Conservation (phyloP, 1,140 invertebrate genomes). For the Telenomus remus region DNA sequence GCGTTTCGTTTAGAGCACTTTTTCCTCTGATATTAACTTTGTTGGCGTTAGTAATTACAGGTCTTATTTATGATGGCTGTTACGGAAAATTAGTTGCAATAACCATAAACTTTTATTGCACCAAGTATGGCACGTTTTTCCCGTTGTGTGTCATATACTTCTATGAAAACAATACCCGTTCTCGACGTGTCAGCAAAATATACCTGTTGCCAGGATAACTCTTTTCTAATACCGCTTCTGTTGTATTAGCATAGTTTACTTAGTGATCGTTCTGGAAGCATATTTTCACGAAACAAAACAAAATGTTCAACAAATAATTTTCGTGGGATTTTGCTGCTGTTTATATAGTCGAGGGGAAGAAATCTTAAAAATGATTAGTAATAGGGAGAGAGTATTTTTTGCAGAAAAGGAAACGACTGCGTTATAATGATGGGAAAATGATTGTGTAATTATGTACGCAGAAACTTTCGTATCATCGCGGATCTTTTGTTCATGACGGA, state of each 20-base stretch:
- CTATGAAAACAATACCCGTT: conserved; percentile 19
- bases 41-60: conserved; percentile 14
- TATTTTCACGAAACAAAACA: too few relatives aligned
- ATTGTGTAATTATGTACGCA: background rate
- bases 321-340: too few relatives aligned
- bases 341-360: too few relatives aligned
- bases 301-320: too few relatives aligned
- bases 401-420: background rate
- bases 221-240: background rate
- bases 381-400: too few relatives aligned
- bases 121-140: conserved; percentile 32
- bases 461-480: background rate
- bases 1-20: background rate
- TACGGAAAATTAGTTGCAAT: conserved; percentile 37
- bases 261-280: too few relatives aligned
- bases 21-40: conserved; percentile 22
- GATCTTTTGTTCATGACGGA: conserved; percentile 9
- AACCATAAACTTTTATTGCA: conserved; percentile 13
- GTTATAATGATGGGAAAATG: background rate
- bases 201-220: conserved; percentile 14
- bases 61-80: conserved; percentile 25
- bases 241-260: too few relatives aligned
- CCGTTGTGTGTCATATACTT: conserved; percentile 7
- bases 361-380: too few relatives aligned
- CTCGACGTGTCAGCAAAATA: conserved; percentile 18